Conservation (phyloP, 2,113 vertebrate species). For the Oncorhynchus tshawytscha region DNA sequence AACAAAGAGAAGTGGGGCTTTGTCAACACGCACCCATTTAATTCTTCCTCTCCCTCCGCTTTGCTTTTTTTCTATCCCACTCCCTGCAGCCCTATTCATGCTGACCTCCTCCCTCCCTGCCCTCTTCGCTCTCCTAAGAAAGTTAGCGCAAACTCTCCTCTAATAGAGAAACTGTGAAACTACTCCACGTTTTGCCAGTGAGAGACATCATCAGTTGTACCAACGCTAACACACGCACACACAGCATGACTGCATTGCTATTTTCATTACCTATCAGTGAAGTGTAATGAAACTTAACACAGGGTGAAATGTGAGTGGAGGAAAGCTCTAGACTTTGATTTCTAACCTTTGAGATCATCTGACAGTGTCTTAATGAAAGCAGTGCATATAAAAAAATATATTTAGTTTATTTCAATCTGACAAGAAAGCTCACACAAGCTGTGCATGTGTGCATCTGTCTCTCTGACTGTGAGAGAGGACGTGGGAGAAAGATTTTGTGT, state of each 20-base stretch:
- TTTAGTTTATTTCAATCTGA: not conserved
- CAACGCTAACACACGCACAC: not conserved
- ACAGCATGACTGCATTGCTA: conserved; percentile 47
- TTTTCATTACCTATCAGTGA: conserved; percentile 50
- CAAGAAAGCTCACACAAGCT: not conserved
- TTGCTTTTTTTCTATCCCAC: conserved; percentile 50
- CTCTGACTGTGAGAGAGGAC: no score
- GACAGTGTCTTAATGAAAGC: not conserved
- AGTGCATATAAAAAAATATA: not conserved
- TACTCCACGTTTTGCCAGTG: no score
- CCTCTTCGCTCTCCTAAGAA: conserved; percentile 47
- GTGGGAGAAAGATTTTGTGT: not conserved
- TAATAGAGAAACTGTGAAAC: not conserved
- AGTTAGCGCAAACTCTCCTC: conserved; percentile 43
- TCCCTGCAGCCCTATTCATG: conserved; percentile 58
- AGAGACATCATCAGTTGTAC: not conserved
- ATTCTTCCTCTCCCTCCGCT: conserved; percentile 51
- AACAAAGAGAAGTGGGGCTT: conserved; percentile 47
- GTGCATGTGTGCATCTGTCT: no score
- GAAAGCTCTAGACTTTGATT: conserved; percentile 34
- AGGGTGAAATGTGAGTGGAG: conserved; percentile 37
- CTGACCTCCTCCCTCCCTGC: not conserved
- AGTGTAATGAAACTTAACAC: conserved; percentile 57
- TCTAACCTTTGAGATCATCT: not conserved
- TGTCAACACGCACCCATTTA: conserved; percentile 57